Percentiles rank a stretch among this genome's conserved stretches.
Evolutionary conservation across 2,113 vertebrate species (phyloP).

Genomic region (Hystrix cristata): DNA sequence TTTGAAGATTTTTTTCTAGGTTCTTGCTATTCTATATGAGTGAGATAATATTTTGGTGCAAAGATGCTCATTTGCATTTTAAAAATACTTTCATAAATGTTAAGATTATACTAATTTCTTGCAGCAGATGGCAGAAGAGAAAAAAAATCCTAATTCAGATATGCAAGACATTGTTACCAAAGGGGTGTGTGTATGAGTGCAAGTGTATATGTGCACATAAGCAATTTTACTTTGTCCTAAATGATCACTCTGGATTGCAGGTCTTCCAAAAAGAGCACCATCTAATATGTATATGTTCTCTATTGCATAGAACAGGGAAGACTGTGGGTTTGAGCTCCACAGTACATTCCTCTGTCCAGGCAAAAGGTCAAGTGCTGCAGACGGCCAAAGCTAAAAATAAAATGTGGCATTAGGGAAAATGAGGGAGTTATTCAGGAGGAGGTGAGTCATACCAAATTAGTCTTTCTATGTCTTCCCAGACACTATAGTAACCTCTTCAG

Average conservation of each 20-base stretch:
- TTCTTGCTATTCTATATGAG: conserved; percentile 31
- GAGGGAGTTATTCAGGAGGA: conserved; percentile 25
- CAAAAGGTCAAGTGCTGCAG: conserved; percentile 84
- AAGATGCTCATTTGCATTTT: background rate
- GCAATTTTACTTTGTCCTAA: conserved; percentile 17
- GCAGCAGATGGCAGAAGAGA: conserved; percentile 21
- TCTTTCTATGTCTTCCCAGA: background rate
- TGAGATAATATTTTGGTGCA: background rate
- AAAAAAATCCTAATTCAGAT: background rate
- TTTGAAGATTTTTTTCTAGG: background rate
- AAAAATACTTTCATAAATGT: conserved; percentile 12
- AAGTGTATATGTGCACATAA: background rate
- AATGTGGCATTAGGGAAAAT: background rate
- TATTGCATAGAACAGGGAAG: background rate
- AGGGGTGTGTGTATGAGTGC: background rate
- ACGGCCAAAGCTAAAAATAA: conserved; percentile 87
- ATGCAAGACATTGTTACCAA: background rate
- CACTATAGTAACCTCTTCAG: background rate
- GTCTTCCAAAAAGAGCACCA: background rate
- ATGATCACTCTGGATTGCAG: background rate
- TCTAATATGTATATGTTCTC: background rate
- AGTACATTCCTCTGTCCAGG: conserved; percentile 68
- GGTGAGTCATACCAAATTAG: background rate
- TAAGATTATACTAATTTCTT: conserved; percentile 24
- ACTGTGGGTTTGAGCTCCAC: background rate